These are phyloP conservation scores for Crotalus viridis DNA, from an alignment of 2,113 vertebrate genomes.

Conservation along the genomic window DNA sequence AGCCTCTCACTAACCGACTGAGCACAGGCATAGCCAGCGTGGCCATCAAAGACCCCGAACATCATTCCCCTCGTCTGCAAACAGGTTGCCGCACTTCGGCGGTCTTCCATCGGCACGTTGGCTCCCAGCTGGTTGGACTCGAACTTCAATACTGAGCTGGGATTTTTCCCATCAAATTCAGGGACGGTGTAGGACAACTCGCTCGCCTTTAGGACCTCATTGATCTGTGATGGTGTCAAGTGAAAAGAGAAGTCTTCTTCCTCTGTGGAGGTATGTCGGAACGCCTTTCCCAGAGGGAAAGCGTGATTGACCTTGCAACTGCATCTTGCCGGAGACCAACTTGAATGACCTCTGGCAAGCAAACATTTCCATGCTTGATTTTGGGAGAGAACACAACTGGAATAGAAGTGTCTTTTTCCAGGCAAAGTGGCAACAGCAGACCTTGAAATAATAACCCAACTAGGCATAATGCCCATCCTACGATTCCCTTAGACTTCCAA, in stretches of 20 bases:
- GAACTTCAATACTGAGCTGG: slow-evolving; percentile 80
- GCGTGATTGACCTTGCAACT: not conserved
- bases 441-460: slow-evolving; percentile 69
- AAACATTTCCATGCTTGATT: slow-evolving; percentile 54
- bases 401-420: slow-evolving; percentile 60
- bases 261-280: slow-evolving; percentile 73
- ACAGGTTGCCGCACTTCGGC: slow-evolving; percentile 83
- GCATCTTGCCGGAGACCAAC: slow-evolving; percentile 29
- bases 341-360: slow-evolving; percentile 7
- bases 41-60: slow-evolving; percentile 93
- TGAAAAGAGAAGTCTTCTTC: slow-evolving; percentile 81
- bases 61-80: slow-evolving; percentile 88
- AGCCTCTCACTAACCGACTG: slow-evolving; percentile 91
- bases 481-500: slow-evolving; percentile 20
- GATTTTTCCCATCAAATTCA: slow-evolving; percentile 69
- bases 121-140: slow-evolving; percentile 92
- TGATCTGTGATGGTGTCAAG: slow-evolving; percentile 78
- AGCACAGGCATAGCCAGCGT: slow-evolving; percentile 87
- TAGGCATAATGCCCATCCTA: slow-evolving; percentile 72
- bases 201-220: slow-evolving; percentile 76
- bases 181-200: slow-evolving; percentile 79
- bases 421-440: slow-evolving; percentile 54
- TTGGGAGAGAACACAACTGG: slow-evolving; percentile 54
- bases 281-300: slow-evolving; percentile 53
- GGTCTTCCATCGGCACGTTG: slow-evolving; percentile 89